These are phyloP conservation scores for Datnioides undecimradiatus DNA, from an alignment of 2,113 vertebrate genomes.

Conservation along the genomic window DNA sequence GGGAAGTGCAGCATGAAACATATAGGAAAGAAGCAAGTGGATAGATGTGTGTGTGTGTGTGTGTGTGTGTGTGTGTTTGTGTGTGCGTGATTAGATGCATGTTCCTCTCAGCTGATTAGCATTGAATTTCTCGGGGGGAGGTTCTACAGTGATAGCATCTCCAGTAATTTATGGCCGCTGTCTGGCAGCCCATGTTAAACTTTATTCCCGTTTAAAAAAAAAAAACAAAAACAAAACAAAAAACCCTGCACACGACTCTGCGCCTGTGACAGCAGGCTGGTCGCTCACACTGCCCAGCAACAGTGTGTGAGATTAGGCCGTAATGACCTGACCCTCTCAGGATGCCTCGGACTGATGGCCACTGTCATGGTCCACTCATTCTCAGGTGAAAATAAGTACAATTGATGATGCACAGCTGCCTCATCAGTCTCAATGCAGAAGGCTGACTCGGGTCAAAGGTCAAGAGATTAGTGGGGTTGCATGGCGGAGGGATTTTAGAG, in stretches of 20 bases:
- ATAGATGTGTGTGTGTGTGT: conserved; percentile 4
- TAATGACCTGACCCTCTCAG: conserved; percentile 12
- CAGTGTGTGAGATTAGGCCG: conserved; percentile 19
- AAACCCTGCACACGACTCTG: not conserved
- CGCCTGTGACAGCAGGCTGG: not conserved
- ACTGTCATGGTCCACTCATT: conserved; percentile 17
- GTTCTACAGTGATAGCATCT: not conserved
- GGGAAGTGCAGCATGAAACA: conserved; percentile 38
- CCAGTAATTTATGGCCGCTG: conserved; percentile 39
- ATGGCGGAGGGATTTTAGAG: conserved; percentile 17
- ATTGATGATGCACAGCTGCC: conserved; percentile 35
- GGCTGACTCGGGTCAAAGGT: conserved; percentile 20
- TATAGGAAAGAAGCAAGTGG: conserved; percentile 13
- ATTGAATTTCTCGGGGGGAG: conserved; percentile 1
- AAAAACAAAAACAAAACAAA: conserved; percentile 5
- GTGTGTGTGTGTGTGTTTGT: conserved; percentile 4
- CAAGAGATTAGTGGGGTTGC: not conserved
- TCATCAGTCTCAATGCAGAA: conserved; percentile 5
- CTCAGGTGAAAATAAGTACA: conserved; percentile 29
- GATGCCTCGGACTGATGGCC: conserved; percentile 44
- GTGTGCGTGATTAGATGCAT: conserved; percentile 1
- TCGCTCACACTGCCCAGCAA: conserved; percentile 49
- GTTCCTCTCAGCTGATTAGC: conserved; percentile 14
- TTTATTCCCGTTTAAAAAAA: conserved; percentile 2
- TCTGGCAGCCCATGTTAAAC: conserved; percentile 11